Percentiles rank a stretch among this genome's conserved stretches.
Conservation (phyloP, 2,888 invertebrate species). For the Dynastes hyllus region DNA sequence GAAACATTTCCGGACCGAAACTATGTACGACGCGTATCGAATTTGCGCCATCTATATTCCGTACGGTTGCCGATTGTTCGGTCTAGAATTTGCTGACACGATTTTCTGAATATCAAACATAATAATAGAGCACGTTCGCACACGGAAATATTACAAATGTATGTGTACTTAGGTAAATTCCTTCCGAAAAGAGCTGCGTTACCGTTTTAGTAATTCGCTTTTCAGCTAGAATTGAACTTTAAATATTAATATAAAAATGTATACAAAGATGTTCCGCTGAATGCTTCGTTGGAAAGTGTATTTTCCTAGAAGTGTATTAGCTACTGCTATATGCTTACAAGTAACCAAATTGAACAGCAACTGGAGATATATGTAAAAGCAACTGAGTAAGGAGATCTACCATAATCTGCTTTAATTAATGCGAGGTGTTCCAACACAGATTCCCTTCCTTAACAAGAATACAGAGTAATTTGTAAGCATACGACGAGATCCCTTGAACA, state of each 20-base stretch:
- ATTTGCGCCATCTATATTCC: conserved; percentile 55
- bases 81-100: conserved; percentile 60
- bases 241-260: background rate
- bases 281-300: too few relatives aligned
- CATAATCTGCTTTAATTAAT: too few relatives aligned
- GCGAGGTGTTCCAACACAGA: too few relatives aligned
- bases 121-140: conserved; percentile 60
- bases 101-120: conserved; percentile 62
- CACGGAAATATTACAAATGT: conserved; percentile 48
- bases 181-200: conserved; percentile 37
- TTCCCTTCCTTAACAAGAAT: too few relatives aligned
- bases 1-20: conserved; percentile 12
- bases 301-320: too few relatives aligned
- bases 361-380: too few relatives aligned
- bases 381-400: too few relatives aligned
- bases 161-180: conserved; percentile 39
- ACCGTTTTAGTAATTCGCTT: conserved; percentile 29
- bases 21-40: conserved; percentile 5
- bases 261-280: too few relatives aligned
- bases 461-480: too few relatives aligned
- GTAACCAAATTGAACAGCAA: too few relatives aligned
- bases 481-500: too few relatives aligned
- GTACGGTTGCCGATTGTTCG: conserved; percentile 52
- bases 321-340: too few relatives aligned
- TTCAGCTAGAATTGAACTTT: conserved; percentile 10